Conservation (phyloP, 1,140 invertebrate species). For the Drusus annulatus region DNA sequence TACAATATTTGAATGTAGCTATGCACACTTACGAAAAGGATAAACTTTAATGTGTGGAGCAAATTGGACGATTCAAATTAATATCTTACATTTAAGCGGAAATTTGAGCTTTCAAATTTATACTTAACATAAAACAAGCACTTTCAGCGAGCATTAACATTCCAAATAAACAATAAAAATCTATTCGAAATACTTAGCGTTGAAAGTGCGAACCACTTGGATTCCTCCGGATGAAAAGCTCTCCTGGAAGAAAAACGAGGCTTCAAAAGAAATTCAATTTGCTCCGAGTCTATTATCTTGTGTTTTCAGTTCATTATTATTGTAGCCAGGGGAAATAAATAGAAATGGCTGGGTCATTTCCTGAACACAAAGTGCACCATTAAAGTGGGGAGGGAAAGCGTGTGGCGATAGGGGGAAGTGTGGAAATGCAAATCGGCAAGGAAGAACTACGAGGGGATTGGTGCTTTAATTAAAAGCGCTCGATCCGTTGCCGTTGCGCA, state of each 20-base stretch:
- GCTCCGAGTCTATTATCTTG: conserved; percentile 11
- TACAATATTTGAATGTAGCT: too few species aligned
- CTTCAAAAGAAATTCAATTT: conserved; percentile 38
- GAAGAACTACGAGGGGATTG: neutral
- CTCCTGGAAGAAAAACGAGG: neutral
- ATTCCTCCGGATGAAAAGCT: too few species aligned
- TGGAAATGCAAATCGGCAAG: neutral
- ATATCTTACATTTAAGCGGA: too few species aligned
- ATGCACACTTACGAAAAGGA: too few species aligned
- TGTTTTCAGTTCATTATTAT: neutral
- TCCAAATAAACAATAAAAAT: too few species aligned
- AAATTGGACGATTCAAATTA: too few species aligned
- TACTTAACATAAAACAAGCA: too few species aligned
- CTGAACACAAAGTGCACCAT: conserved; percentile 9
- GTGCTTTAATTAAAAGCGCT: conserved; percentile 8
- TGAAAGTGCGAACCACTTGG: too few species aligned
- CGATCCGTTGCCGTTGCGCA: neutral
- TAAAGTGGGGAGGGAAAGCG: neutral
- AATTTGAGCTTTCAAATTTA: too few species aligned
- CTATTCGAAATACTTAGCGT: too few species aligned
- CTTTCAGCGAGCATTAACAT: too few species aligned
- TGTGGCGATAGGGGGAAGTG: neutral
- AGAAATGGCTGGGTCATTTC: conserved; percentile 10
- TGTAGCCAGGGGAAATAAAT: neutral
- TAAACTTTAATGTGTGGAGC: too few species aligned